Evolutionary conservation across 2,888 invertebrate genomes (phyloP), one percentile per base, ranked within the genome.

Genomic region (Tholera decimalis): DNA sequence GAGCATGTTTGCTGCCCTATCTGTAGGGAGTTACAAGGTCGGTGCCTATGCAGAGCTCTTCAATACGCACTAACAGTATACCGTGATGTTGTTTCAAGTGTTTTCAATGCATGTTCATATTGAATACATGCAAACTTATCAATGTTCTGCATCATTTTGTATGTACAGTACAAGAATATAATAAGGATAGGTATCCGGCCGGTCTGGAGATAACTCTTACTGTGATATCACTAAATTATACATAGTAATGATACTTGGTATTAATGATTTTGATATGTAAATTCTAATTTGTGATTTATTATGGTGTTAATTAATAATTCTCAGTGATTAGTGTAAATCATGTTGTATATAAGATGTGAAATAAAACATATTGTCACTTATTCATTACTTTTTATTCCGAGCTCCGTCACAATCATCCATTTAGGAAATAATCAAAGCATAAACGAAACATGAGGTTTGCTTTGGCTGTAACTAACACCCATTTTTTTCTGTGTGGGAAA

Each of bases 151-250:
- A 15, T 3, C 13, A 44, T 30, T 55, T 13, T 28, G 26, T 50
- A n/a, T 18, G 15, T 22, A 3, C 39, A 69, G 33, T 57, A 68
- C 18, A 58, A 22, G 13, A 26, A 47, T 33, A 15, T 47, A n/a
- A 15, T 47, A n/a, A 18, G 55, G 22, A 24, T 15, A 37, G 11
- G 35, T 46, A 56, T 72, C 71, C 76, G 76, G 76, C 76, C 3
- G 55, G 79, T 8, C 69, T 79, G 82, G 72, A 66, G 50, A 58
- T 57, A 15, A 72, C 66, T 57, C 35, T 70, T 84, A 78, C 89
- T 91, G 90, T 90, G 89, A 91, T 91, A 90, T 88, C 84, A 54
- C 30, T 63, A 64, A 85, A 80, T 81, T 80, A 80, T n/a, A n/a
- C n/a, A n/a, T 82, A 80, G 66, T 69, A 57, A 76, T 51, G 54